Evolutionary conservation across 2,113 vertebrate genomes (phyloP).

Genomic region (Xiphophorus couchianus): DNA sequence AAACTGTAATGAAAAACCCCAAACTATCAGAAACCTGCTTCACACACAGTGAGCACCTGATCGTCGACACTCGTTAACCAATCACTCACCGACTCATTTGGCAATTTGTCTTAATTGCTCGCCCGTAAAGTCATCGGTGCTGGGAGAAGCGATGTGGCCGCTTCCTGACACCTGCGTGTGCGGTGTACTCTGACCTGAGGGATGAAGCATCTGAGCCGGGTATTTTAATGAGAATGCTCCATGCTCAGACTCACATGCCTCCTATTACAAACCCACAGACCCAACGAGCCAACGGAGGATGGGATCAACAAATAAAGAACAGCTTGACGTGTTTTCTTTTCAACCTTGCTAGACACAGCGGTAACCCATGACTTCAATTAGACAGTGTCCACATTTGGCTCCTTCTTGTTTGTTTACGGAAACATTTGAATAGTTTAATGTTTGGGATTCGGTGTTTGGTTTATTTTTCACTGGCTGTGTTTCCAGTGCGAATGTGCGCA

Average conservation of each 20-base stretch:
- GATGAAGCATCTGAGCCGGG: conserved; percentile 22
- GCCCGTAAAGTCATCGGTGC: conserved; percentile 10
- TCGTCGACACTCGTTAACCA: neutral
- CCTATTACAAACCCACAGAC: conserved; percentile 51
- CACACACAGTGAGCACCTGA: neutral
- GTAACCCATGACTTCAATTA: conserved; percentile 21
- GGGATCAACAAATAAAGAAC: conserved; percentile 30
- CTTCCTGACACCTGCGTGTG: conserved; percentile 52
- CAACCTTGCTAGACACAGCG: conserved; percentile 1
- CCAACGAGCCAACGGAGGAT: conserved; percentile 13
- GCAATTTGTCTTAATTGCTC: conserved; percentile 16
- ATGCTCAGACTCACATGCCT: conserved; percentile 61
- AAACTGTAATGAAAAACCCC: no score
- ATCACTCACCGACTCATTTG: neutral
- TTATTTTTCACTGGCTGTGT: no score
- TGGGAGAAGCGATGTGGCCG: neutral
- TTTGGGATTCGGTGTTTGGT: no score
- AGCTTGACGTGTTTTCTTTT: conserved; percentile 7
- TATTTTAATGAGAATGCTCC: conserved; percentile 55
- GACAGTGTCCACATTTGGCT: conserved; percentile 8
- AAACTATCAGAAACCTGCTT: no score
- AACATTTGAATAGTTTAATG: conserved; percentile 6
- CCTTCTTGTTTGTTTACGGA: conserved; percentile 16
- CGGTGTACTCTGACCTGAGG: conserved; percentile 37
- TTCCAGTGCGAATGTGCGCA: no score